Evolutionary conservation across 2,113 vertebrate species (phyloP).

Genomic region (Microtus montanus): DNA sequence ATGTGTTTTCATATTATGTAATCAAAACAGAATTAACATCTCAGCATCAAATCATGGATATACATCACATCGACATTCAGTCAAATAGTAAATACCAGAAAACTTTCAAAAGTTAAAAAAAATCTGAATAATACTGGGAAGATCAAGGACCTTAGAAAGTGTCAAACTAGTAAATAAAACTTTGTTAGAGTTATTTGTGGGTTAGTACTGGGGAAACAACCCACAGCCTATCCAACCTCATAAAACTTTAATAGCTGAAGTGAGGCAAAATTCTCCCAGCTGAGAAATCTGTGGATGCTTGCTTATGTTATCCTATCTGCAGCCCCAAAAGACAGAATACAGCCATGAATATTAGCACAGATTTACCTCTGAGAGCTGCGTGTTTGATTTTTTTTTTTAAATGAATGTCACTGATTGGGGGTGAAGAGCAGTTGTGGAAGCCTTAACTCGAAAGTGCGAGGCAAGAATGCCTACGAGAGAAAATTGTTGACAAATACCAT

Average conservation of each 20-base stretch:
- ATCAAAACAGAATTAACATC: constrained; percentile 57
- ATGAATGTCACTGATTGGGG: neutral
- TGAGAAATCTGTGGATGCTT: neutral
- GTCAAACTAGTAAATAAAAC: constrained; percentile 19
- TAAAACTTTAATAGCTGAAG: neutral
- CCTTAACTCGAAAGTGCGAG: neutral
- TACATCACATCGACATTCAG: neutral
- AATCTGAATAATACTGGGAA: constrained; percentile 36
- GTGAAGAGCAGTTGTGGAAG: neutral
- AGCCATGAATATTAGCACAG: neutral
- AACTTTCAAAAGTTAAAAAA: neutral
- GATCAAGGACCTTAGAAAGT: neutral
- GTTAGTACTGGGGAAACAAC: neutral
- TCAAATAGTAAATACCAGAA: constrained; percentile 20
- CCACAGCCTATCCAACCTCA: neutral
- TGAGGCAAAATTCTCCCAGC: neutral
- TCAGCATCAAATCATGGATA: constrained; percentile 30
- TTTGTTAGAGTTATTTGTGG: neutral
- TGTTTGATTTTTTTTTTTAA: constrained; percentile 28
- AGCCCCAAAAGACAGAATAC: neutral
- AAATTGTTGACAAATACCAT: constrained; percentile 36
- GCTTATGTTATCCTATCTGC: neutral
- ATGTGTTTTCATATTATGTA: constrained; percentile 51
- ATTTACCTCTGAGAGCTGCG: neutral
- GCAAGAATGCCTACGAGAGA: neutral